Percentiles rank a stretch among this genome's conserved stretches.
Evolutionary conservation across 2,113 vertebrate species (phyloP).

Genomic region (Tragelaphus strepsiceros): DNA sequence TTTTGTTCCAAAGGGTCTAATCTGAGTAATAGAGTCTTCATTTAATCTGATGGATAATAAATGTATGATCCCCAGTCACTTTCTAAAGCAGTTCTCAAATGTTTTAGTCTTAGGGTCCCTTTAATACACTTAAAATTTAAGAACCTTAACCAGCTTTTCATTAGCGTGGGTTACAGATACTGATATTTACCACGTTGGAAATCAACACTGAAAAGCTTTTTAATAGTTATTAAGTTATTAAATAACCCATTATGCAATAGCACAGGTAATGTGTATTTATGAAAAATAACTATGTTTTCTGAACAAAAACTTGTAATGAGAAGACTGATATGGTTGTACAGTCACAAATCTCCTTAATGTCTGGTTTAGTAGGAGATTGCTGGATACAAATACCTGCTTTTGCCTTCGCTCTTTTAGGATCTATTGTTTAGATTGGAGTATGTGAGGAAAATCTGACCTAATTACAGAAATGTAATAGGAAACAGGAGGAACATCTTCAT

Average conservation of each 20-base stretch:
- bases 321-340: background rate
- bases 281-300: background rate
- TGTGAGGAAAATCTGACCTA: background rate
- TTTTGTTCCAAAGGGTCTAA: background rate
- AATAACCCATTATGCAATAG: background rate
- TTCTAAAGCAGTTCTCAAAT: constrained; percentile 6
- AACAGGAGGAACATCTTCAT: background rate
- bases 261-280: background rate
- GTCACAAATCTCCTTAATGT: background rate
- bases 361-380: background rate
- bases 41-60: background rate
- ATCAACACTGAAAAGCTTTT: background rate
- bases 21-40: background rate
- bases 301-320: background rate
- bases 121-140: constrained; percentile 3
- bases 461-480: background rate
- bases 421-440: background rate
- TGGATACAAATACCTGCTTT: background rate
- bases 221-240: background rate
- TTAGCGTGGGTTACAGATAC: background rate
- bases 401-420: background rate
- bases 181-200: background rate
- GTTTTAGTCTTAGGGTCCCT: background rate
- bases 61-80: background rate
- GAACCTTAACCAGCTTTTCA: background rate